Evolutionary conservation across 2,797 vertebrate genomes (phyloP).

Genomic region (Leptoclinus maculatus): DNA sequence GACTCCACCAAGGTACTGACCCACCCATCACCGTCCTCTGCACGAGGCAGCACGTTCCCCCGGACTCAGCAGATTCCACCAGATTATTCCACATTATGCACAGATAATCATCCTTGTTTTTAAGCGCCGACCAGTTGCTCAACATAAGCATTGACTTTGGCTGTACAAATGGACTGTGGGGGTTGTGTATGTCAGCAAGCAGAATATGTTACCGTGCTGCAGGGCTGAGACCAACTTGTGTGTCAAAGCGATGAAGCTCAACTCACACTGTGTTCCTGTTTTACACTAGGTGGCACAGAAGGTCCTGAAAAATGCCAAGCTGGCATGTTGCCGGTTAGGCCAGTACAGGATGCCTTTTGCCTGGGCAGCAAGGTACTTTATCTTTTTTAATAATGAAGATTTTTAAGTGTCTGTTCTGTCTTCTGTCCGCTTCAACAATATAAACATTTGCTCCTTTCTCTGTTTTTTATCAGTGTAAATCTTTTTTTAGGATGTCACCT

Average conservation of each 20-base stretch:
- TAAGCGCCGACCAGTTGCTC: conserved; percentile 49
- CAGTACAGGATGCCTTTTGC: conserved; percentile 98
- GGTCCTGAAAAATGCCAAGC: conserved; percentile 97
- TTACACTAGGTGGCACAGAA: conserved; percentile 93
- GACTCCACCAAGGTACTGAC: conserved; percentile 95
- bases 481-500: not conserved
- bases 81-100: conserved; percentile 60
- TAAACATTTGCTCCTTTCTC: not conserved
- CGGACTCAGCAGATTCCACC: conserved; percentile 58
- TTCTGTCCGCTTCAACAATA: not conserved
- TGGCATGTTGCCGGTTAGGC: conserved; percentile 94
- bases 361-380: conserved; percentile 94
- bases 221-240: not conserved
- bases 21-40: conserved; percentile 15
- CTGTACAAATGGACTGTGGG: conserved; percentile 31
- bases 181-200: conserved; percentile 29
- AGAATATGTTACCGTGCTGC: conserved; percentile 32
- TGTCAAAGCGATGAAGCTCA: conserved; percentile 22
- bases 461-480: not conserved
- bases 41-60: not conserved
- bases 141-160: conserved; percentile 70
- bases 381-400: not conserved
- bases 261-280: conserved; percentile 30
- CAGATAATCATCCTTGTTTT: conserved; percentile 56
- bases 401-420: not conserved